Evolutionary conservation across 2,113 vertebrate species (phyloP).

Genomic region (Oryzias woworae): DNA sequence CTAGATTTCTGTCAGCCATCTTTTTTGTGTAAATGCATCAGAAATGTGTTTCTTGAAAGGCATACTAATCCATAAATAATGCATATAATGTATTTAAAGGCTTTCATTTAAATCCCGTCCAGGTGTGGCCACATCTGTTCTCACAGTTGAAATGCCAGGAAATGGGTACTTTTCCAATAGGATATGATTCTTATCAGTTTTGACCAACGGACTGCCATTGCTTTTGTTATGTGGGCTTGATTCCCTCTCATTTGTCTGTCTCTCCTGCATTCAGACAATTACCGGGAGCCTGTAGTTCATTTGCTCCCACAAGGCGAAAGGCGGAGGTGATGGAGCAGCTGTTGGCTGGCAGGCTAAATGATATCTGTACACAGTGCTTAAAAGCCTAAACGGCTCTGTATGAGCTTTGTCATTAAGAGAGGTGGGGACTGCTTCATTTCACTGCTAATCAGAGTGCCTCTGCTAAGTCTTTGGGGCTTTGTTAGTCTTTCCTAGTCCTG

Average conservation of each 20-base stretch:
- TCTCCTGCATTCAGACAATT: conserved; percentile 61
- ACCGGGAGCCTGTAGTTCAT: conserved; percentile 69
- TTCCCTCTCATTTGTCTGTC: conserved; percentile 52
- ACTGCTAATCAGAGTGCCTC: conserved; percentile 63
- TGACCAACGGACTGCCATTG: conserved; percentile 44
- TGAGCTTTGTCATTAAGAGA: conserved; percentile 66
- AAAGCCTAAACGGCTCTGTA: conserved; percentile 62
- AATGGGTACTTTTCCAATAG: conserved; percentile 31
- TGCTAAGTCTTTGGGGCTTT: conserved; percentile 46
- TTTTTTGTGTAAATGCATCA: conserved; percentile 1
- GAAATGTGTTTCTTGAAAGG: too few species aligned
- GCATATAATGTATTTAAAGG: neutral
- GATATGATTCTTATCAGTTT: conserved; percentile 26
- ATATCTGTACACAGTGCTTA: conserved; percentile 33
- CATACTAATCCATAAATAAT: too few species aligned
- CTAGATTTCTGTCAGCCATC: conserved; percentile 30
- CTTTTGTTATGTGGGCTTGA: conserved; percentile 34
- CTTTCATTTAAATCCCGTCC: conserved; percentile 16
- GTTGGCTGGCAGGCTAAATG: conserved; percentile 71
- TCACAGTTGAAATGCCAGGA: conserved; percentile 29
- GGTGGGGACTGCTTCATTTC: conserved; percentile 55
- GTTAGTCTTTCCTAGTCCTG: conserved; percentile 41
- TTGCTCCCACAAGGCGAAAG: conserved; percentile 71
- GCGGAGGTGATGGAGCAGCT: conserved; percentile 72
- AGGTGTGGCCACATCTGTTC: conserved; percentile 28